A percentile compares a stretch with the other conserved stretches of the same genome.
phyloP scores from a whole-genome alignment of 2,113 vertebrate species.

The Podarcis muralis region DNA sequence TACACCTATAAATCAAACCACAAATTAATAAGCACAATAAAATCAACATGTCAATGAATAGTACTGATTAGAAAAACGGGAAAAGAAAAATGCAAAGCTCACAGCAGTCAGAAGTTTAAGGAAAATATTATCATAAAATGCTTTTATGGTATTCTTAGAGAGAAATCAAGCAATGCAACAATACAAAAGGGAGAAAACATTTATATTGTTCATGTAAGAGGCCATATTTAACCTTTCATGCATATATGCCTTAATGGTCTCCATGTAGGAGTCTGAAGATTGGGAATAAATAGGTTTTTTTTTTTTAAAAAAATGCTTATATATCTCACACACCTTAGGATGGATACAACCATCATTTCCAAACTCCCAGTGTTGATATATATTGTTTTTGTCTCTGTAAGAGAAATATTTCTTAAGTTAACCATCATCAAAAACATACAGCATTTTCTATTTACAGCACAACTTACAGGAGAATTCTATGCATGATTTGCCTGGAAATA shows the following conservation, averaged over 20 bases:
- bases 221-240: background rate
- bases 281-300: background rate
- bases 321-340: slow-evolving; percentile 47
- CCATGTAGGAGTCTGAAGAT: background rate
- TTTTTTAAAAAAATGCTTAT: background rate
- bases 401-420: slow-evolving; percentile 27
- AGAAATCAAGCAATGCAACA: background rate
- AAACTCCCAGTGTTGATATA: slow-evolving; percentile 60
- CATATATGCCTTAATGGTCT: background rate
- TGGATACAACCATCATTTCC: slow-evolving; percentile 60
- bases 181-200: background rate
- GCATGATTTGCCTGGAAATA: background rate
- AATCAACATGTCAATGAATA: background rate
- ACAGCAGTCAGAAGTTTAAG: background rate
- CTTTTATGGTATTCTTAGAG: background rate
- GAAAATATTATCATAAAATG: background rate
- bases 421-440: slow-evolving; percentile 25
- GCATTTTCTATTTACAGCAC: slow-evolving; percentile 1
- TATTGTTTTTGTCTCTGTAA: slow-evolving; percentile 53
- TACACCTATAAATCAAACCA: background rate
- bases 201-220: slow-evolving; percentile 22
- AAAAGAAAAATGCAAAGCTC: slow-evolving; percentile 6
- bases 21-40: background rate
- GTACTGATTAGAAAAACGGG: background rate
- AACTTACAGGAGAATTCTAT: background rate